These are phyloP conservation scores for Heteractis magnifica DNA, from an alignment of 92 coral and sea anemone species.

Conservation along the genomic window DNA sequence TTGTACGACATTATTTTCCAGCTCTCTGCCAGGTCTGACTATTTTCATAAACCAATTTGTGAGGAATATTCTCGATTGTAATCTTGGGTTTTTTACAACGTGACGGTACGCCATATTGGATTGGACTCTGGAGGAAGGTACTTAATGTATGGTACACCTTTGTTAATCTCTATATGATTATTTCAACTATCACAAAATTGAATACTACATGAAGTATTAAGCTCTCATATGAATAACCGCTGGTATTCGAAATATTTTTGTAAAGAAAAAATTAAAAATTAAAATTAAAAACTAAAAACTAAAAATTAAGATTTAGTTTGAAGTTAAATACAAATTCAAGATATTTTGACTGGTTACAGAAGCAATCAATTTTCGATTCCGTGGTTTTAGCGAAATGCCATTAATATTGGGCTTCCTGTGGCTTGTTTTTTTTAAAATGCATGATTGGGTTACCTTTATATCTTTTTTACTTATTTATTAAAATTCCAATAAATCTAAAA, in stretches of 20 bases:
- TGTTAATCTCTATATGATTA: not conserved
- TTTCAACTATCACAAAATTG: not conserved
- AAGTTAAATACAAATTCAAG: no score
- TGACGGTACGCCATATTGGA: slow-evolving; percentile 99
- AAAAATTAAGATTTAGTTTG: no score
- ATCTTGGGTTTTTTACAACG: slow-evolving; percentile 84
- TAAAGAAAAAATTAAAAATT: no score
- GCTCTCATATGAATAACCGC: not conserved
- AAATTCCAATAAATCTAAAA: no score
- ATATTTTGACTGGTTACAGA: no score
- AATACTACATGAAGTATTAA: not conserved
- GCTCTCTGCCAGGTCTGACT: slow-evolving; percentile 92
- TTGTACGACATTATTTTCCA: slow-evolving; percentile 80
- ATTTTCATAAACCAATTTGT: slow-evolving; percentile 96
- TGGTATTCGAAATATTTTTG: not conserved
- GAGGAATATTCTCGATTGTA: slow-evolving; percentile 94
- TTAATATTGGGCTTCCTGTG: no score
- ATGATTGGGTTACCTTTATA: no score
- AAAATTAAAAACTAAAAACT: no score
- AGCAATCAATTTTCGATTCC: no score
- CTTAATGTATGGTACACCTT: not conserved
- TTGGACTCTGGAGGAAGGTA: not conserved
- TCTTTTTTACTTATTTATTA: no score
- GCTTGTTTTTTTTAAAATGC: no score
- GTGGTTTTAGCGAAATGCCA: no score